These are phyloP conservation scores for Sphaerodactylus townsendi DNA, from an alignment of 2,113 vertebrate species.

Conservation along the genomic window DNA sequence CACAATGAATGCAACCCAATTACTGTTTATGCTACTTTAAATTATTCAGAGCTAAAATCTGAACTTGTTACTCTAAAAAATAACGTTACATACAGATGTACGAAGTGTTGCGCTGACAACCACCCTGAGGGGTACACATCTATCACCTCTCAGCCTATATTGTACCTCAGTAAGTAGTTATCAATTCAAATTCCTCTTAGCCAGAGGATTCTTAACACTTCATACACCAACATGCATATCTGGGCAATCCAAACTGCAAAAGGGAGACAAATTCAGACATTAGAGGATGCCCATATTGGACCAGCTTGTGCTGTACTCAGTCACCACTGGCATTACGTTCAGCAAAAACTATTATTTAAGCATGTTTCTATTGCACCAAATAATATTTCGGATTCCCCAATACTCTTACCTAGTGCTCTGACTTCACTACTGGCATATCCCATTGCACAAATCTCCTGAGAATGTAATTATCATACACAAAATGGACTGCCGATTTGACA, in stretches of 20 bases:
- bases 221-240: neutral
- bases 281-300: neutral
- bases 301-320: neutral
- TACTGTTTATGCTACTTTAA: neutral
- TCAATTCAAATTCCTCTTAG: neutral
- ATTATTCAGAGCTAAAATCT: too few relatives aligned
- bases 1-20: neutral
- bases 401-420: conserved; percentile 46
- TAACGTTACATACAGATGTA: neutral
- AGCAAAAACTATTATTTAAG: neutral
- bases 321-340: neutral
- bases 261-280: neutral
- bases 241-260: neutral
- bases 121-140: neutral
- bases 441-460: conserved; percentile 55
- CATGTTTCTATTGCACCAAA: neutral
- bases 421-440: conserved; percentile 45
- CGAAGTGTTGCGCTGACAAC: neutral
- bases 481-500: conserved; percentile 66
- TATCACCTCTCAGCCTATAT: neutral
- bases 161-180: neutral
- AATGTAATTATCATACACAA: conserved; percentile 69
- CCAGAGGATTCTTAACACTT: neutral
- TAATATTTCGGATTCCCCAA: conserved; percentile 1
- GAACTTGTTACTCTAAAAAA: too few relatives aligned